Percentiles rank a stretch among this genome's conserved stretches.
Conservation (phyloP, 2,113 vertebrate genomes). For the Pogona vitticeps region DNA sequence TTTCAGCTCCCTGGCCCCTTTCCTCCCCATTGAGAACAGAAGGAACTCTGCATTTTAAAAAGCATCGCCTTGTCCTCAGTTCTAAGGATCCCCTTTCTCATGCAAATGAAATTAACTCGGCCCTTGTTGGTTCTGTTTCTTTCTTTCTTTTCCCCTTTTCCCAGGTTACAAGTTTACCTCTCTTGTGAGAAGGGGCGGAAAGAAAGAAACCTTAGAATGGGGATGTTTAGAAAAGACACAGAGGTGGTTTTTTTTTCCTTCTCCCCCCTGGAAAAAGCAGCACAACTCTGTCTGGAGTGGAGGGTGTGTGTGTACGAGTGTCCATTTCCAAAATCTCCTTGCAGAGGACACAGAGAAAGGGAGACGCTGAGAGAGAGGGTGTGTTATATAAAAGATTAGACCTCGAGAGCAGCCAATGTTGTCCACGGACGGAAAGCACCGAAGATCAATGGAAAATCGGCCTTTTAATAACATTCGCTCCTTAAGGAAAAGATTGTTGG, state of each 20-base stretch:
- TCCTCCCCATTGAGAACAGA: constrained; percentile 36
- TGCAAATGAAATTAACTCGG: constrained; percentile 64
- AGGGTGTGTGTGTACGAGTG: no score
- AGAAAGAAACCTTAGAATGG: constrained; percentile 9
- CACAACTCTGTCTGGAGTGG: no score
- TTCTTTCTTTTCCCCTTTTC: constrained; percentile 56
- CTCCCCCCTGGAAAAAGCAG: no score
- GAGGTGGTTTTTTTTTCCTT: no score
- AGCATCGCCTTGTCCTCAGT: constrained; percentile 44
- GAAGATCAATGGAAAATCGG: background rate
- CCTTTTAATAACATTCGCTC: background rate
- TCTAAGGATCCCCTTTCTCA: constrained; percentile 62
- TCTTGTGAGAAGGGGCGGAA: constrained; percentile 42
- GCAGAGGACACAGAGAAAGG: no score
- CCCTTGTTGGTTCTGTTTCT: constrained; percentile 5
- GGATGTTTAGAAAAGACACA: no score
- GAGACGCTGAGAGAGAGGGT: no score
- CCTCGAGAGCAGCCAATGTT: background rate
- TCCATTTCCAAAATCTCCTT: background rate
- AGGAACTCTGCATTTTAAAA: constrained; percentile 68
- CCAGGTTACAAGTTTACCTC: constrained; percentile 53
- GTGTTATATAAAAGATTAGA: background rate
- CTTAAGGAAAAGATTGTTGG: no score
- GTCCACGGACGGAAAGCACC: background rate
- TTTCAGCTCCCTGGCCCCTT: constrained; percentile 5